Percentiles rank a stretch among this genome's conserved stretches.
phyloP scores from a whole-genome alignment of 2,113 vertebrate genomes.

The Heterocephalus glaber region DNA sequence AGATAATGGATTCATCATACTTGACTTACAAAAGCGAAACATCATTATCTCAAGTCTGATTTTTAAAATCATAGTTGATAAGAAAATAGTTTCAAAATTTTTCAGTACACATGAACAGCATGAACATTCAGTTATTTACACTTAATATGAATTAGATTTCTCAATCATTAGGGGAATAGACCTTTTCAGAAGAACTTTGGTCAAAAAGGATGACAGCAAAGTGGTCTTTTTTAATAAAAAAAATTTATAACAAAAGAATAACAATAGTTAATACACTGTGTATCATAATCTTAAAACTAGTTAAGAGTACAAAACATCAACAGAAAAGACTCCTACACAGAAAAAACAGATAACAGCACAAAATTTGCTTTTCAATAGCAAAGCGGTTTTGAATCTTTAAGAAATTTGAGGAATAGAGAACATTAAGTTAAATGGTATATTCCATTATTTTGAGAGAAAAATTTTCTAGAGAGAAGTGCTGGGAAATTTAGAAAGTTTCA shows the following conservation, averaged over 20 bases:
- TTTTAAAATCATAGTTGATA: slow-evolving; percentile 52
- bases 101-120: slow-evolving; percentile 14
- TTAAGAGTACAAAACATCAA: not conserved
- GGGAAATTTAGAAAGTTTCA: slow-evolving; percentile 36
- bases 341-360: not conserved
- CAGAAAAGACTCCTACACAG: not conserved
- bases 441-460: not conserved
- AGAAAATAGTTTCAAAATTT: slow-evolving; percentile 47
- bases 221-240: not conserved
- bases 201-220: not conserved
- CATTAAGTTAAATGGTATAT: not conserved
- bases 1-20: not conserved
- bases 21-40: slow-evolving; percentile 57
- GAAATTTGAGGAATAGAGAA: slow-evolving; percentile 17
- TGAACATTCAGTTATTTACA: slow-evolving; percentile 18
- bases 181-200: not conserved
- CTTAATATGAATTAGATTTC: not conserved
- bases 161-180: slow-evolving; percentile 3
- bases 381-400: not conserved
- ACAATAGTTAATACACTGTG: not conserved
- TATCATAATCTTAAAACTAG: not conserved
- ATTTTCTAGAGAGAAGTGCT: not conserved
- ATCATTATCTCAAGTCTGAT: slow-evolving; percentile 10
- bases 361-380: not conserved
- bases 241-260: not conserved